These are phyloP conservation scores for Trachelus troglodyta DNA, from an alignment of 2,888 invertebrate genomes.

Conservation along the genomic window DNA sequence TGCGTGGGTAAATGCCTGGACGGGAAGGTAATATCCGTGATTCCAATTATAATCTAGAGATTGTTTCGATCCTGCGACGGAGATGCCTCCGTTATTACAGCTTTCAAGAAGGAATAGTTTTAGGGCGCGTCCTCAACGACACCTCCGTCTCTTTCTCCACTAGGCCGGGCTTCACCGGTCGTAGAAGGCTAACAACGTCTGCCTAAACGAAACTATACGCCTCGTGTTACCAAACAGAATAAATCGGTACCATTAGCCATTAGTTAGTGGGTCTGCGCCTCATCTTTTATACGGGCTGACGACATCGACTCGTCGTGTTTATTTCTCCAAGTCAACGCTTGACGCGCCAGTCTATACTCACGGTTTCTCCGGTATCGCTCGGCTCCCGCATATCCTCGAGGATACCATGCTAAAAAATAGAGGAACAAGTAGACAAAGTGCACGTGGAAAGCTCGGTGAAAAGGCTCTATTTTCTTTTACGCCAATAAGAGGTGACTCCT, in stretches of 20 bases:
- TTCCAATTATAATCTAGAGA: too few relatives aligned
- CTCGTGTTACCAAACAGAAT: slow-evolving; percentile 7
- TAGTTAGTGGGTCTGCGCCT: slow-evolving; percentile 6
- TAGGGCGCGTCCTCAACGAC: too few relatives aligned
- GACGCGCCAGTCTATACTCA: slow-evolving; percentile 6
- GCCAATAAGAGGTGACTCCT: too few relatives aligned
- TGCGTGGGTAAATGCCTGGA: too few relatives aligned
- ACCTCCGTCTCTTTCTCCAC: too few relatives aligned
- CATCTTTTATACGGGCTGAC: slow-evolving; percentile 3
- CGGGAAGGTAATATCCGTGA: too few relatives aligned
- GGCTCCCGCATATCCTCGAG: slow-evolving; percentile 4
- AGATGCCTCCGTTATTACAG: too few relatives aligned
- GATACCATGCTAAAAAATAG: neutral
- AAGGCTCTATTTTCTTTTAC: too few relatives aligned
- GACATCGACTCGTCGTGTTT: slow-evolving; percentile 26
- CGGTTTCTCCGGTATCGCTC: slow-evolving; percentile 10
- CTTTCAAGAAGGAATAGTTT: too few relatives aligned
- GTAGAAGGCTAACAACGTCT: neutral
- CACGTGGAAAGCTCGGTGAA: too few relatives aligned
- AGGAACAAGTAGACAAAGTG: neutral
- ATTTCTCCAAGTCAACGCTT: slow-evolving; percentile 32
- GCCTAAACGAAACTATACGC: neutral
- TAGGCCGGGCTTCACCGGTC: too few relatives aligned
- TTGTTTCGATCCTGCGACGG: too few relatives aligned
- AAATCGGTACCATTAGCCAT: slow-evolving; percentile 5